These are phyloP conservation scores for Lepilemur ruficaudatus DNA, from an alignment of 2,797 vertebrate species.

Conservation along the genomic window DNA sequence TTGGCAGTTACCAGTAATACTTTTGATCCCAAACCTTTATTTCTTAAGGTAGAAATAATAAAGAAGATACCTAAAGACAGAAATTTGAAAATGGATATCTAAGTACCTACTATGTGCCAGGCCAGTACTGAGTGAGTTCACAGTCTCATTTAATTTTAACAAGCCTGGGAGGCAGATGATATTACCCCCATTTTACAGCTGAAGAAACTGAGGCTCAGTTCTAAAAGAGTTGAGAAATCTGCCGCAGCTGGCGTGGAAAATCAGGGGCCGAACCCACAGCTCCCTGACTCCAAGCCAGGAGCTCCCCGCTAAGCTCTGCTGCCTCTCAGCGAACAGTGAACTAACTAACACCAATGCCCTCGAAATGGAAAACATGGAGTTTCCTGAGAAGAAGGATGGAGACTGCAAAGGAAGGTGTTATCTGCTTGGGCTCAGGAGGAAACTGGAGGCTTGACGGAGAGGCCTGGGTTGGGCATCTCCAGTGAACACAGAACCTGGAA, in stretches of 20 bases:
- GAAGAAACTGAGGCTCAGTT: background rate
- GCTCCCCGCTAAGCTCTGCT: background rate
- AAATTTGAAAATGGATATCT: background rate
- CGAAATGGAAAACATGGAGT: background rate
- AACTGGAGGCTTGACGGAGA: background rate
- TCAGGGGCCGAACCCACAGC: background rate
- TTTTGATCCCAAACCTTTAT: background rate
- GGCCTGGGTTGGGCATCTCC: background rate
- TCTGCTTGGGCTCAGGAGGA: background rate
- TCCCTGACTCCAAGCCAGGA: background rate
- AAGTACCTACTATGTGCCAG: background rate
- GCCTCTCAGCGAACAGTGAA: background rate
- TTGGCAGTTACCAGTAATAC: background rate
- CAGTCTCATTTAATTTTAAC: background rate
- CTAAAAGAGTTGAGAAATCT: background rate
- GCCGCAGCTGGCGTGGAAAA: background rate
- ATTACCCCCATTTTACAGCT: background rate
- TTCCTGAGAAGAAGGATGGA: background rate
- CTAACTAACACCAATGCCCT: no score
- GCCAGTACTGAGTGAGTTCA: background rate
- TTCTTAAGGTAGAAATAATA: background rate
- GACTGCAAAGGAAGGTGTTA: background rate
- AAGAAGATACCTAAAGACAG: background rate
- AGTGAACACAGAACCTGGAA: background rate
- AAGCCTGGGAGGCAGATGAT: background rate